Conservation (phyloP, 1,140 invertebrate species). For the Leptopilina boulardi region DNA sequence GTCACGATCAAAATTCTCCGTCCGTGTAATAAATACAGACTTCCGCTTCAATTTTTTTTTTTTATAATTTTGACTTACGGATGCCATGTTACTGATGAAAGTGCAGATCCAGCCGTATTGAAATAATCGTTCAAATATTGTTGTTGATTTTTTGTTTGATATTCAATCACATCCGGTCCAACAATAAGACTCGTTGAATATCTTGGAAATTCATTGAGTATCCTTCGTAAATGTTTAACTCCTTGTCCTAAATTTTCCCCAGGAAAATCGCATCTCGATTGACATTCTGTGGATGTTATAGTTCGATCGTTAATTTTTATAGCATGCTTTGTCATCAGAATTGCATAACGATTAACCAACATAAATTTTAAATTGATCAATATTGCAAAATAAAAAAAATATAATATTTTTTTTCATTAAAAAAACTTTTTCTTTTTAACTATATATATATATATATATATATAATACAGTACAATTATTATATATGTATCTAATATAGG, state of each 20-base stretch:
- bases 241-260: constrained; percentile 72
- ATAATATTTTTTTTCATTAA: neutral
- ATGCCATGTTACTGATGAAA: constrained; percentile 80
- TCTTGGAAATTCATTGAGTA: constrained; percentile 77
- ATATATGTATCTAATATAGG: no score
- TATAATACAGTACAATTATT: no score
- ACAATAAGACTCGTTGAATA: constrained; percentile 67
- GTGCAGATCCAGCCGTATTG: constrained; percentile 72
- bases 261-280: constrained; percentile 61
- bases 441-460: no score
- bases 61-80: constrained; percentile 75
- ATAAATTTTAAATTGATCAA: neutral
- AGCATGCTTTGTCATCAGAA: neutral
- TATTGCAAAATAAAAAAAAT: neutral
- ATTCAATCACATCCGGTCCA: constrained; percentile 70
- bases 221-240: constrained; percentile 77
- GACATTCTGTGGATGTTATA: constrained; percentile 63
- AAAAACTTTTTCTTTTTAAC: no score
- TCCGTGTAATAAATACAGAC: no score
- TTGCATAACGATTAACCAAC: neutral
- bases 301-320: constrained; percentile 26
- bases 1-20: no score
- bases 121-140: constrained; percentile 78
- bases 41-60: no score
- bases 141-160: constrained; percentile 69